Evolutionary conservation across 2,113 vertebrate genomes (phyloP).

Genomic region (Phrynosoma blainvillii): DNA sequence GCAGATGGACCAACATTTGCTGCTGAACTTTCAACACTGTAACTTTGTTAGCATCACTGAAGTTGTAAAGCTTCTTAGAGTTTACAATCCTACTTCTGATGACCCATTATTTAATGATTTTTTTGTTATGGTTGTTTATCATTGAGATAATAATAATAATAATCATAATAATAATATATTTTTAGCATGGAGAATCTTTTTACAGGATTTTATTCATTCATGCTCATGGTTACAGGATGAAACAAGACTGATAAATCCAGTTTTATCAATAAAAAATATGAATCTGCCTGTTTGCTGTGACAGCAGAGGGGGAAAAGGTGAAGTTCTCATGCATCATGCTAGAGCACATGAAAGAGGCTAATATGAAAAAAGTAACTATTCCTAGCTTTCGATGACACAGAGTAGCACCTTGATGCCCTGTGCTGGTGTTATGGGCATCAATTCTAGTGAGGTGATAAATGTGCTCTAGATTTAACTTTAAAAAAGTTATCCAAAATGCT

Average conservation of each 20-base stretch:
- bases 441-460: too few species aligned
- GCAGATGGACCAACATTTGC: not conserved
- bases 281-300: too few species aligned
- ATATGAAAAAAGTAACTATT: not conserved
- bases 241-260: not conserved
- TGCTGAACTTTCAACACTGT: not conserved
- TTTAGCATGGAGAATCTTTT: not conserved
- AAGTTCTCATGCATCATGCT: not conserved
- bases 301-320: not conserved
- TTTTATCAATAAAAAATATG: not conserved
- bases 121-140: not conserved
- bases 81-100: not conserved
- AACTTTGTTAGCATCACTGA: slow-evolving; percentile 22
- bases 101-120: not conserved
- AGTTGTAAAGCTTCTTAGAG: not conserved
- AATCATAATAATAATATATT: too few species aligned
- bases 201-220: not conserved
- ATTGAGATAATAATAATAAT: not conserved
- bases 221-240: not conserved
- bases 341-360: too few species aligned
- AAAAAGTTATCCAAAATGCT: too few species aligned
- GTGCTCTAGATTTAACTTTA: too few species aligned
- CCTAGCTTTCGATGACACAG: not conserved
- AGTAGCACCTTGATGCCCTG: not conserved
- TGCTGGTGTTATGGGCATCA: not conserved